Evolutionary conservation across 2,113 vertebrate species (phyloP).

Genomic region (Nannospalax galili): DNA sequence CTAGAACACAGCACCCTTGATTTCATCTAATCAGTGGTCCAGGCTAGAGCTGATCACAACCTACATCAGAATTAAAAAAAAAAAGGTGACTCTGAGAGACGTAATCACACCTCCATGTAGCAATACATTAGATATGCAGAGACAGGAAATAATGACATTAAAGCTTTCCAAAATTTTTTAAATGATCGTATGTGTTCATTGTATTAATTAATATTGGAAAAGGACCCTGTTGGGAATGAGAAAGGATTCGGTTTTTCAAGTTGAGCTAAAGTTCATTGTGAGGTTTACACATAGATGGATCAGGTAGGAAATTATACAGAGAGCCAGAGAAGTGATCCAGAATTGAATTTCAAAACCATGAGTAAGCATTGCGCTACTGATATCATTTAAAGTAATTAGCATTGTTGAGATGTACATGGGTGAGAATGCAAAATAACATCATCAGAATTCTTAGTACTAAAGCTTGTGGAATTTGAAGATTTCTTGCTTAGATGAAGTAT

Average conservation of each 20-base stretch:
- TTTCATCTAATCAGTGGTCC: not conserved
- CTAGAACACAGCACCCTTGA: not conserved
- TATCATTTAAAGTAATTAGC: not conserved
- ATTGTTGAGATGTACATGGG: not conserved
- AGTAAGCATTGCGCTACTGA: not conserved
- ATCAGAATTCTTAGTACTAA: not conserved
- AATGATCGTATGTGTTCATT: not conserved
- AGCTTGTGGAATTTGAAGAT: not conserved
- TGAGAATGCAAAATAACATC: not conserved
- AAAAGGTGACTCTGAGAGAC: not conserved
- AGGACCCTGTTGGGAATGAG: not conserved
- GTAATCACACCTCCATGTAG: not conserved
- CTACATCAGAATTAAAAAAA: not conserved
- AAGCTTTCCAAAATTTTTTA: not conserved
- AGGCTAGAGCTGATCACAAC: not conserved
- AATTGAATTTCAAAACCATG: not conserved
- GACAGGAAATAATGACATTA: not conserved
- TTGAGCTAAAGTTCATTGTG: not conserved
- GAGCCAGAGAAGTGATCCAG: not conserved
- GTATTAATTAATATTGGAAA: not conserved
- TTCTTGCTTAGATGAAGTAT: not conserved
- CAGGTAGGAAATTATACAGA: not conserved
- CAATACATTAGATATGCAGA: not conserved
- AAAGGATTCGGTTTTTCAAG: not conserved
- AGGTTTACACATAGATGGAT: not conserved